Percentiles rank a stretch among this genome's conserved stretches.
Evolutionary conservation across 2,888 invertebrate genomes (phyloP).

Genomic region (Eumerus sabulonum): DNA sequence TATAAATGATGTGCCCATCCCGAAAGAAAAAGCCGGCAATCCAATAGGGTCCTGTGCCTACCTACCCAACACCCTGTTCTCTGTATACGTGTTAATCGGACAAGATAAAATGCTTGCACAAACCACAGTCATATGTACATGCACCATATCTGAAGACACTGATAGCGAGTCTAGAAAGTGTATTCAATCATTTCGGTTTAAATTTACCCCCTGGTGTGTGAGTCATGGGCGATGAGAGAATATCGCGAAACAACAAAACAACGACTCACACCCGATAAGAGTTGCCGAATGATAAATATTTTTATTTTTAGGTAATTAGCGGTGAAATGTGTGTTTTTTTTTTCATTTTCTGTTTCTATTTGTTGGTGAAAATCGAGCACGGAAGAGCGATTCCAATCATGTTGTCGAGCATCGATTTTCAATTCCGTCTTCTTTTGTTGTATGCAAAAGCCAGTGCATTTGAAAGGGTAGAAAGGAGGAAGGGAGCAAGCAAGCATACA

Average conservation of each 20-base stretch:
- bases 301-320: slow-evolving; percentile 58
- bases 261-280: slow-evolving; percentile 5
- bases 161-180: slow-evolving; percentile 3
- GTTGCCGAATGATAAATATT: slow-evolving; percentile 47
- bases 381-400: background rate
- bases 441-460: slow-evolving; percentile 22
- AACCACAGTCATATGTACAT: background rate
- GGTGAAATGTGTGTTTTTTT: too few species aligned
- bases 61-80: background rate
- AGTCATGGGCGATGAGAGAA: slow-evolving; percentile 39
- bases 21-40: slow-evolving; percentile 46
- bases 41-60: background rate
- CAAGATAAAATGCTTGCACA: slow-evolving; percentile 3
- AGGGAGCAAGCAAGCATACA: background rate
- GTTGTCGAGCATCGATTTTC: background rate
- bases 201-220: slow-evolving; percentile 47
- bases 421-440: slow-evolving; percentile 8
- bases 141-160: background rate
- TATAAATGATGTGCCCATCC: slow-evolving; percentile 51
- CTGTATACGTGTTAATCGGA: slow-evolving; percentile 40
- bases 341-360: background rate
- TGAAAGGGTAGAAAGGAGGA: slow-evolving; percentile 9
- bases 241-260: slow-evolving; percentile 1
- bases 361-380: slow-evolving; percentile 1
- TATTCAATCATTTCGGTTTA: slow-evolving; percentile 5